Evolutionary conservation across 2,797 vertebrate genomes (phyloP).

Genomic region (Sciurus carolinensis): DNA sequence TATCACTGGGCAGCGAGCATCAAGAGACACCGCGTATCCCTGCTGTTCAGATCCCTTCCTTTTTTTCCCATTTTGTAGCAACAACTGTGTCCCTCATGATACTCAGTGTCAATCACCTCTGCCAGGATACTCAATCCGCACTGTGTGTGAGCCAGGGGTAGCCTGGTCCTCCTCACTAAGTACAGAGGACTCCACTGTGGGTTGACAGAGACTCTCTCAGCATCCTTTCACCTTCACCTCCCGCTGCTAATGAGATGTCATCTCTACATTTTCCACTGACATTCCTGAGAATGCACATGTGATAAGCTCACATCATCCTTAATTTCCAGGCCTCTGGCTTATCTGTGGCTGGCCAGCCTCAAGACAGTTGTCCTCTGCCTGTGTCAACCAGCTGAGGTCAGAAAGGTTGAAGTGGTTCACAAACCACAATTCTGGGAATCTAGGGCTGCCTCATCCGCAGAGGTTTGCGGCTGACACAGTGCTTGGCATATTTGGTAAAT

Average conservation of each 20-base stretch:
- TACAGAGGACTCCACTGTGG: background rate
- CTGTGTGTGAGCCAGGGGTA: no score
- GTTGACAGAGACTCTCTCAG: background rate
- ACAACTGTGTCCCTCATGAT: background rate
- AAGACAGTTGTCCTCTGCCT: background rate
- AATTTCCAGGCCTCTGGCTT: background rate
- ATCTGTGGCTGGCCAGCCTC: background rate
- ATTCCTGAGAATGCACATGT: background rate
- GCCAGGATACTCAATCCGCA: background rate
- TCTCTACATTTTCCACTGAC: background rate
- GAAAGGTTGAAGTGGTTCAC: background rate
- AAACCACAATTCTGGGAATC: background rate
- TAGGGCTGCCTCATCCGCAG: background rate
- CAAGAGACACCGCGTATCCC: background rate
- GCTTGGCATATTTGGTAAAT: background rate
- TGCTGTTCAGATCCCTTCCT: rapidly evolving
- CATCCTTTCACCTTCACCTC: background rate
- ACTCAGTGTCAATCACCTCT: background rate
- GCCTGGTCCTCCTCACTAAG: background rate
- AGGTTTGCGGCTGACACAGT: background rate
- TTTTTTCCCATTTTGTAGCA: background rate
- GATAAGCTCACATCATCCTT: background rate
- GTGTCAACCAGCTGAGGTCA: background rate
- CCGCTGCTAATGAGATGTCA: background rate
- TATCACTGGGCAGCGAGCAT: background rate